Conservation (phyloP, 2,113 vertebrate species). For the Anhinga anhinga region DNA sequence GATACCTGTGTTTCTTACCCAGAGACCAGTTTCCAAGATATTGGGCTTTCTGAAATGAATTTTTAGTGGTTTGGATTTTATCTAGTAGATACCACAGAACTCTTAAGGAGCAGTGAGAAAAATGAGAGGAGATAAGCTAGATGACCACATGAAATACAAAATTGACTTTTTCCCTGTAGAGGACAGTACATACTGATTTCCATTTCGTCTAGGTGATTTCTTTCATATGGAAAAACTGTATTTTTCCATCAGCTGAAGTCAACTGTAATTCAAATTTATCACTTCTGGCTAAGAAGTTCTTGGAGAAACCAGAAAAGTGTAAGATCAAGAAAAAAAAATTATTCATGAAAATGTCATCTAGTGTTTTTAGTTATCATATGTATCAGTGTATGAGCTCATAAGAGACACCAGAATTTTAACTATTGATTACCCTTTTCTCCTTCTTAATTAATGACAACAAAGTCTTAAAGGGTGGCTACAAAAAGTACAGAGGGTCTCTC, state of each 20-base stretch:
- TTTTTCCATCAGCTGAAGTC: background rate
- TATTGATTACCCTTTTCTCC: background rate
- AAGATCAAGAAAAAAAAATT: background rate
- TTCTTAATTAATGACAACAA: background rate
- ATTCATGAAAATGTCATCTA: background rate
- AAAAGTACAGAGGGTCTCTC: background rate
- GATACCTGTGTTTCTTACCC: background rate
- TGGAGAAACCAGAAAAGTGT: background rate
- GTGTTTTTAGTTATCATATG: background rate
- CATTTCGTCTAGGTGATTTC: background rate
- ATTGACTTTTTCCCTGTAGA: background rate
- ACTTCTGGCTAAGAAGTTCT: background rate
- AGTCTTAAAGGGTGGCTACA: background rate
- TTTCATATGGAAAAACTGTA: background rate
- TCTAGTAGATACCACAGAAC: background rate
- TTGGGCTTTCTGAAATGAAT: background rate
- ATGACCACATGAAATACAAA: background rate
- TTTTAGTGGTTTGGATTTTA: background rate
- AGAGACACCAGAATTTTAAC: background rate
- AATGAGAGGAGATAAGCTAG: background rate
- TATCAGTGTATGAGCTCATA: background rate
- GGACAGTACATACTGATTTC: background rate
- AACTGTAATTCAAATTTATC: background rate
- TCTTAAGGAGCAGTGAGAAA: background rate
- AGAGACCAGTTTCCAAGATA: background rate